Conservation (phyloP, 2,797 vertebrate genomes). For the Chiroxiphia lanceolata region DNA sequence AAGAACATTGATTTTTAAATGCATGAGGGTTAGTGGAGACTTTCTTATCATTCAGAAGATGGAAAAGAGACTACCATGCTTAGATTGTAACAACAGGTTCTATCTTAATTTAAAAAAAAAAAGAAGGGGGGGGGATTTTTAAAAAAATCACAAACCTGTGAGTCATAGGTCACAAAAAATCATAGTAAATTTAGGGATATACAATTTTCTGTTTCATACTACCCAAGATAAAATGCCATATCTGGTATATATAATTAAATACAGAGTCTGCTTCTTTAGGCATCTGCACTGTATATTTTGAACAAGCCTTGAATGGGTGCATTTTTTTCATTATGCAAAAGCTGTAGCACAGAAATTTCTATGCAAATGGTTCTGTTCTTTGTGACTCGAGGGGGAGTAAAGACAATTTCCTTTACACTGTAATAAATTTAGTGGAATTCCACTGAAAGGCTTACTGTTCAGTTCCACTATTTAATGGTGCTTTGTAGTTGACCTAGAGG, state of each 20-base stretch:
- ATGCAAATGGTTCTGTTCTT: not conserved
- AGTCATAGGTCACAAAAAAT: not conserved
- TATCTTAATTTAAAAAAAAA: not conserved
- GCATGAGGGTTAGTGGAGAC: not conserved
- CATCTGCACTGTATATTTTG: not conserved
- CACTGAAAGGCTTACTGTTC: not conserved
- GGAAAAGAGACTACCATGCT: not conserved
- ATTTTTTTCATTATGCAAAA: not conserved
- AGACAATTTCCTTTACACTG: not conserved
- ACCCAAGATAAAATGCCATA: not conserved
- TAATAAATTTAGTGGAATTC: not conserved
- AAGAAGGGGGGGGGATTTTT: not conserved
- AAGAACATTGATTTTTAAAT: not conserved
- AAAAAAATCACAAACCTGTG: not conserved
- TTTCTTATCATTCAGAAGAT: not conserved
- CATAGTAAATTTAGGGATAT: not conserved
- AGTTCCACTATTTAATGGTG: not conserved
- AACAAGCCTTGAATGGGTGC: not conserved
- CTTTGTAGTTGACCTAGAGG: not conserved
- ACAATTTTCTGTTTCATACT: not conserved
- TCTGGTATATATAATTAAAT: not conserved
- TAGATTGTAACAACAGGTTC: not conserved
- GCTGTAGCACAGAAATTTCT: not conserved
- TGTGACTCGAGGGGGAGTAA: not conserved
- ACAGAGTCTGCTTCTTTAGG: not conserved